Percentiles rank a stretch among this genome's conserved stretches.
Conservation (phyloP, 2,888 invertebrate species). For the Apoderus coryli region DNA sequence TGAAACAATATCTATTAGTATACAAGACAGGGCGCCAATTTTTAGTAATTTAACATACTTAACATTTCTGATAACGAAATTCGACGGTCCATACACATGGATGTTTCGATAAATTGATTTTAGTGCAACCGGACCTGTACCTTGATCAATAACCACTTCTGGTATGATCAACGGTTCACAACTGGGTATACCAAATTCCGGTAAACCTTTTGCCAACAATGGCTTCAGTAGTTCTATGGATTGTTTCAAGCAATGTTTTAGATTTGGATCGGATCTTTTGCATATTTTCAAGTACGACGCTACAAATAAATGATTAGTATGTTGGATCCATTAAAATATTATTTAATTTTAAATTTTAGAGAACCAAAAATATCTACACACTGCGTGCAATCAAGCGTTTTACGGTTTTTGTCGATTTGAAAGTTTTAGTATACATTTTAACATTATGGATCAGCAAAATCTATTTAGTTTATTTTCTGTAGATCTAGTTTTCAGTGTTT, state of each 20-base stretch:
- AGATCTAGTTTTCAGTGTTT: too few species aligned
- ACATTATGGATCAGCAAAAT: too few species aligned
- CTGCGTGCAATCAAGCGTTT: too few species aligned
- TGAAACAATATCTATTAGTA: slow-evolving; percentile 20
- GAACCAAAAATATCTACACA: too few species aligned
- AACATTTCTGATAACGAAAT: slow-evolving; percentile 42
- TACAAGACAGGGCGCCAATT: neutral
- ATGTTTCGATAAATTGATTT: slow-evolving; percentile 45
- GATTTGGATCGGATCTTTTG: slow-evolving; percentile 44
- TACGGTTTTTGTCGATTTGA: too few species aligned
- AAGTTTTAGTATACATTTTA: too few species aligned
- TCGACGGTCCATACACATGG: slow-evolving; percentile 45
- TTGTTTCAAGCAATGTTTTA: slow-evolving; percentile 44
- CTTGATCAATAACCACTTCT: slow-evolving; percentile 46
- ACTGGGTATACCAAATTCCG: slow-evolving; percentile 47
- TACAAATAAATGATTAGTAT: slow-evolving; percentile 30
- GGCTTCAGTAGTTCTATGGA: slow-evolving; percentile 43
- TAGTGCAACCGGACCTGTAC: slow-evolving; percentile 44
- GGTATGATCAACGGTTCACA: slow-evolving; percentile 53
- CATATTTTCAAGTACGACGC: slow-evolving; percentile 54
- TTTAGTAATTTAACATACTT: slow-evolving; percentile 35
- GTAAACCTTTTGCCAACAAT: slow-evolving; percentile 43
- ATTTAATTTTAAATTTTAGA: too few species aligned
- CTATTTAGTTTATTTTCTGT: too few species aligned
- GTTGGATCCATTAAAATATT: too few species aligned